phyloP scores from a whole-genome alignment of 2,888 invertebrate genomes.

The Pherbina coryleti region DNA sequence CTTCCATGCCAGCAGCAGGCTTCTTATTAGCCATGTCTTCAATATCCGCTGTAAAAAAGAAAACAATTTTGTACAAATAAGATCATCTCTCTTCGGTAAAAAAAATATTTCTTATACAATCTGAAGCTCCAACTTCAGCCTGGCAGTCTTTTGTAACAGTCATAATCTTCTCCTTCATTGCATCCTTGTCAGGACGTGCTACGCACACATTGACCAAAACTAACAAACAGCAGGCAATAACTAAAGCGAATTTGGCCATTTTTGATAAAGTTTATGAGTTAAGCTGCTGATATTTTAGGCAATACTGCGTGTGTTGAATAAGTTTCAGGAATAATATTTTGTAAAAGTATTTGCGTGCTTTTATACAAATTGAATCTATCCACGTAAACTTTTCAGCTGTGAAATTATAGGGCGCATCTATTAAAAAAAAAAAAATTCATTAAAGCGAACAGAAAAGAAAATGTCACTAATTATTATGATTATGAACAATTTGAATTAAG shows the following conservation, averaged over 20 bases:
- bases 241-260: not conserved
- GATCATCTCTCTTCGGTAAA: no score
- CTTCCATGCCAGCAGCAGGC: conserved; percentile 48
- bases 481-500: no score
- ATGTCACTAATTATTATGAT: no score
- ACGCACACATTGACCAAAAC: not conserved
- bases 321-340: not conserved
- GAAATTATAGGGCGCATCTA: conserved; percentile 59
- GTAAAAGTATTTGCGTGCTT: not conserved
- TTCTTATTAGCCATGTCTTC: conserved; percentile 40
- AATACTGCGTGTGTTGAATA: conserved; percentile 37
- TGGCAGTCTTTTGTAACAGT: conserved; percentile 54
- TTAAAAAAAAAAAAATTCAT: no score
- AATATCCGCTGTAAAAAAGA: conserved; percentile 43
- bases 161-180: conserved; percentile 51
- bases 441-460: no score
- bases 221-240: conserved; percentile 41
- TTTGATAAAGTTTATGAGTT: not conserved
- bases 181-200: conserved; percentile 52
- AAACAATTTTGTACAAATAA: no score
- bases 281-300: conserved; percentile 30
- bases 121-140: conserved; percentile 57
- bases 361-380: conserved; percentile 1
- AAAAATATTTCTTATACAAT: conserved; percentile 41
- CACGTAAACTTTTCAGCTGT: conserved; percentile 51